Conservation (phyloP, 1,140 invertebrate species). For the Achatina immaculata region DNA sequence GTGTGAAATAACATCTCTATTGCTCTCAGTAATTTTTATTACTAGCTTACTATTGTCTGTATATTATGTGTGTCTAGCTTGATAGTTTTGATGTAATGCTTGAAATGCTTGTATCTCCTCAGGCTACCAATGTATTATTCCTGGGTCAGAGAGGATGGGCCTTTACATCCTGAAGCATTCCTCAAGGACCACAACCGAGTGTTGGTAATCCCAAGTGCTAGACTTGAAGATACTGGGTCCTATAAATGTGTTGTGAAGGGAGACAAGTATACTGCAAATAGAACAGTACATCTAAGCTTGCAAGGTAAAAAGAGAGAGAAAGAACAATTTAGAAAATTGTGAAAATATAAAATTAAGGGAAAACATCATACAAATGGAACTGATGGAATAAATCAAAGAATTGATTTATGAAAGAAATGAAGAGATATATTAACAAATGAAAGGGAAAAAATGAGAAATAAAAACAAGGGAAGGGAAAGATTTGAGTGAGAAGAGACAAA, state of each 20-base stretch:
- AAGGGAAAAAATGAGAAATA: too few species aligned
- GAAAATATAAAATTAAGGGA: neutral
- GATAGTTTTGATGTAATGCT: too few species aligned
- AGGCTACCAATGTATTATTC: conserved; percentile 26
- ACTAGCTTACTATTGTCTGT: too few species aligned
- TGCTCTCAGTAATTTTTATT: too few species aligned
- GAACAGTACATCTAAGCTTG: conserved; percentile 1
- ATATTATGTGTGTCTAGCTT: too few species aligned
- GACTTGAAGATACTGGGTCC: conserved; percentile 16
- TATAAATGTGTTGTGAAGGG: conserved; percentile 8
- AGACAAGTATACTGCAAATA: neutral
- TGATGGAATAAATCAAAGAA: neutral
- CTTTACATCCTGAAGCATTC: neutral
- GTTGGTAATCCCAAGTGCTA: conserved; percentile 3
- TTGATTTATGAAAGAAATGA: too few species aligned
- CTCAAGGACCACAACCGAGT: conserved; percentile 14
- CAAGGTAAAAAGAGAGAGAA: neutral
- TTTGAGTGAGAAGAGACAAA: too few species aligned
- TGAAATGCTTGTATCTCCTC: neutral
- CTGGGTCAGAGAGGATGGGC: conserved; percentile 16
- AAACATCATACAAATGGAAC: neutral
- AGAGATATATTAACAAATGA: too few species aligned
- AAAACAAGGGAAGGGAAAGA: too few species aligned
- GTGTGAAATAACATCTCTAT: too few species aligned
- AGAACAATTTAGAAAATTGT: neutral